Evolutionary conservation across 2,888 invertebrate genomes (phyloP).

Genomic region (Torymus aiolomorphi): DNA sequence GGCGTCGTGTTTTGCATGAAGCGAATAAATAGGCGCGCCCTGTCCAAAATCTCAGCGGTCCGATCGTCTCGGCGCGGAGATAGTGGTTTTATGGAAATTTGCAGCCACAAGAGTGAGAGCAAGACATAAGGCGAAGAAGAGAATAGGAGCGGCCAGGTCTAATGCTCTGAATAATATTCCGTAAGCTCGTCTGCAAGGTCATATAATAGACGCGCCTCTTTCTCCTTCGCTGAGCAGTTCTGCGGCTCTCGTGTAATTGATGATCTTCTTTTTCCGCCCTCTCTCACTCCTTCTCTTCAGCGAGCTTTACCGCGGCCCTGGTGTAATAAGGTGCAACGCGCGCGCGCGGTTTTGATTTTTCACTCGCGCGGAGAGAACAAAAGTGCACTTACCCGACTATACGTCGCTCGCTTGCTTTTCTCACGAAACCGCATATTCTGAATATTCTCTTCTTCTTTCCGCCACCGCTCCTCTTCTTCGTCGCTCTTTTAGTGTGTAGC

Average conservation of each 20-base stretch:
- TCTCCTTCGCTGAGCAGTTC: background rate
- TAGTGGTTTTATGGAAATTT: constrained; percentile 73
- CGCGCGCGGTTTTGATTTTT: constrained; percentile 52
- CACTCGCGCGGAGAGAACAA: constrained; percentile 40
- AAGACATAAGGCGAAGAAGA: constrained; percentile 31
- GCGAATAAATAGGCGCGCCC: too few relatives aligned
- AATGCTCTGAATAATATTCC: constrained; percentile 74
- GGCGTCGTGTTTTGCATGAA: too few relatives aligned
- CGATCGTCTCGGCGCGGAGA: constrained; percentile 68
- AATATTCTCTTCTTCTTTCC: constrained; percentile 49
- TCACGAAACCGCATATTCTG: constrained; percentile 32
- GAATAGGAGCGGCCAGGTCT: constrained; percentile 68
- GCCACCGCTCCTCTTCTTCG: constrained; percentile 22
- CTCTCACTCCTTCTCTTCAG: constrained; percentile 44
- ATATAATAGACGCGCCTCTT: constrained; percentile 40
- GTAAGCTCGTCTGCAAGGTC: constrained; percentile 62
- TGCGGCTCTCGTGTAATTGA: constrained; percentile 68
- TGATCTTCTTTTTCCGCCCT: constrained; percentile 70
- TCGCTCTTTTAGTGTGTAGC: constrained; percentile 5
- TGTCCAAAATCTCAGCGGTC: constrained; percentile 34
- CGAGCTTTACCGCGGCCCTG: background rate
- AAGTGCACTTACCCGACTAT: constrained; percentile 45
- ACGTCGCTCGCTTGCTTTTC: background rate
- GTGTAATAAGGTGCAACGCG: constrained; percentile 8
- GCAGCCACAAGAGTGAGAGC: constrained; percentile 41